Percentiles rank a stretch among this genome's conserved stretches.
Evolutionary conservation across 2,797 vertebrate genomes (phyloP).

Genomic region (Crocidura indochinensis): DNA sequence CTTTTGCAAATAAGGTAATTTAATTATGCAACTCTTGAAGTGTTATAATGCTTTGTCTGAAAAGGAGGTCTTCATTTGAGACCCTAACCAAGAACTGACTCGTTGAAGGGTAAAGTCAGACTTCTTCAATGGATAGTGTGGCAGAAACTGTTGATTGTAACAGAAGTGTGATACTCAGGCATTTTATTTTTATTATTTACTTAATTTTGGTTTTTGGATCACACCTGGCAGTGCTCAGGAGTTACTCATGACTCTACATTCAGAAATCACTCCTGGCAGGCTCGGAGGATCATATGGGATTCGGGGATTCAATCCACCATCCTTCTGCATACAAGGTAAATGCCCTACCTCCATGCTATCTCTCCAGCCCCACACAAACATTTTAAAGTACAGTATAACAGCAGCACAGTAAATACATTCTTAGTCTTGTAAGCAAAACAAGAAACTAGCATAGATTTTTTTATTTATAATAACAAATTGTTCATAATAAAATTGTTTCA

Average conservation of each 20-base stretch:
- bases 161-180: not conserved
- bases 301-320: too few species aligned
- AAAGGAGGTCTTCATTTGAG: constrained; percentile 30
- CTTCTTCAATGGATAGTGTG: not conserved
- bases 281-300: too few species aligned
- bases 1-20: constrained; percentile 36
- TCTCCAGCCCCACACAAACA: not conserved
- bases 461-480: too few species aligned
- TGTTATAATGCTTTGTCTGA: not conserved
- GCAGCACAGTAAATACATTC: not conserved
- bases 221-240: too few species aligned
- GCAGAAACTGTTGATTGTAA: constrained; percentile 27
- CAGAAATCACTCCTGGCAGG: too few species aligned
- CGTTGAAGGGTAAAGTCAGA: constrained; percentile 34
- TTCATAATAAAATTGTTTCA: too few species aligned
- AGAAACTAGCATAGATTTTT: not conserved
- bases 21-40: constrained; percentile 55
- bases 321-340: too few species aligned
- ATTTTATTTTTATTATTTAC: too few species aligned
- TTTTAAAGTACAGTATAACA: constrained; percentile 16
- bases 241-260: too few species aligned
- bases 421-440: not conserved
- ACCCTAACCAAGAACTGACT: not conserved
- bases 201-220: too few species aligned
- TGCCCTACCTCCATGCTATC: too few species aligned